Percentiles rank a stretch among this genome's conserved stretches.
These are phyloP conservation scores for Falco peregrinus DNA, from an alignment of 2,797 vertebrate genomes.

Conservation along the genomic window DNA sequence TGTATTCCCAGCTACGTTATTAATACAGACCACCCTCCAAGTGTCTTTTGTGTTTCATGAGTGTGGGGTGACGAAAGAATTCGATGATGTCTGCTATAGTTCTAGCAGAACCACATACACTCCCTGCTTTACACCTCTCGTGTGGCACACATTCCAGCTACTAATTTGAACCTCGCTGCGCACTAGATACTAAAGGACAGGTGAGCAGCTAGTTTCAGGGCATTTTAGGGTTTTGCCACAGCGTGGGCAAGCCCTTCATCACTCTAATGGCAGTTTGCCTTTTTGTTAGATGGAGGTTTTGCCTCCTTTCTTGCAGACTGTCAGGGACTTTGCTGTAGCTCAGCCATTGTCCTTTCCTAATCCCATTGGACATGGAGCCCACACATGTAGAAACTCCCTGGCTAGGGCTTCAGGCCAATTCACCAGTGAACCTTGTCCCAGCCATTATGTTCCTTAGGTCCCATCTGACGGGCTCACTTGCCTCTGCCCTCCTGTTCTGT, in stretches of 20 bases:
- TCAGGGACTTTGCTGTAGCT: neutral
- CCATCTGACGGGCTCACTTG: neutral
- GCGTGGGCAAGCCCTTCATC: neutral
- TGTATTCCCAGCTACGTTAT: neutral
- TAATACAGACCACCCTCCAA: neutral
- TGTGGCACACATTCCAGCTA: neutral
- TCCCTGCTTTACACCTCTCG: neutral
- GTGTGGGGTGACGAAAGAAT: neutral
- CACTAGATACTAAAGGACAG: neutral
- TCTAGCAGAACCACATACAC: neutral
- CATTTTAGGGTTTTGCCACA: neutral
- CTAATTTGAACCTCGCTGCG: neutral
- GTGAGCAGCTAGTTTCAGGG: neutral
- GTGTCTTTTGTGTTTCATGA: neutral
- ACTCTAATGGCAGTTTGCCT: neutral
- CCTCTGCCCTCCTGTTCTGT: neutral
- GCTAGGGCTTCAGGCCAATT: neutral
- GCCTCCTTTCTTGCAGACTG: neutral
- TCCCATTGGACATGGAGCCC: neutral
- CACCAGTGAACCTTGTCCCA: neutral
- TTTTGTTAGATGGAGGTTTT: neutral
- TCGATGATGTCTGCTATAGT: neutral
- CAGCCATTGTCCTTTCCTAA: neutral
- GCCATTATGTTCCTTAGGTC: neutral
- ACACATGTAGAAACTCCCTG: neutral